phyloP scores from a whole-genome alignment of 2,113 vertebrate species.

The Gambusia affinis region DNA sequence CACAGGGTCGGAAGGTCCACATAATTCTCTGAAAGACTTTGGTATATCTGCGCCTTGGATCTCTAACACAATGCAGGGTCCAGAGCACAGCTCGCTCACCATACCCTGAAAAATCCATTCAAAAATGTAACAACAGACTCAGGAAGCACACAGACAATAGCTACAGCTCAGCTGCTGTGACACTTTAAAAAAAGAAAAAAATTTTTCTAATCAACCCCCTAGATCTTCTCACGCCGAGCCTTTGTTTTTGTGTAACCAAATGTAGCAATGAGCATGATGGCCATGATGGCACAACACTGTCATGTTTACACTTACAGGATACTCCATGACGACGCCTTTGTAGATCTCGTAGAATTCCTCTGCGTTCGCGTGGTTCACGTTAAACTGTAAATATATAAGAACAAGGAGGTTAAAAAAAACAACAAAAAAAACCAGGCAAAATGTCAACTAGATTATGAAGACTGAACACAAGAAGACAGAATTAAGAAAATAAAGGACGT shows the following conservation, averaged over 20 bases:
- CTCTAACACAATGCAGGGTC: constrained; percentile 91
- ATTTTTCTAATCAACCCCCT: background rate
- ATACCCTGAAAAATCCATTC: constrained; percentile 80
- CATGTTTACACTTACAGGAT: constrained; percentile 85
- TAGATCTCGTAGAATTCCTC: constrained; percentile 97
- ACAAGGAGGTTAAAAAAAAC: background rate
- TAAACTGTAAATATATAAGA: constrained; percentile 81
- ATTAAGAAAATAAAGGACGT: background rate
- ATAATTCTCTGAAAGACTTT: constrained; percentile 90
- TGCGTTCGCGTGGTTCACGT: constrained; percentile 87
- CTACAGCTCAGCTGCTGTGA: background rate
- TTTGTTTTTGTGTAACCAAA: constrained; percentile 25
- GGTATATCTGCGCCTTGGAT: constrained; percentile 80
- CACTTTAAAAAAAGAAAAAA: background rate
- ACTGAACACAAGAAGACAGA: background rate
- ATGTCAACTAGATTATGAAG: background rate
- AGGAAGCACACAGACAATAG: background rate
- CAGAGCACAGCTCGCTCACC: constrained; percentile 90
- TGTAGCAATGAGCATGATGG: constrained; percentile 7
- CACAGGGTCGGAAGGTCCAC: constrained; percentile 94
- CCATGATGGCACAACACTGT: constrained; percentile 16
- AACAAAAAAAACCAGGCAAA: background rate
- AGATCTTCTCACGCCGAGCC: background rate
- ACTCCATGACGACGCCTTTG: constrained; percentile 90
- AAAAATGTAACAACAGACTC: background rate